phyloP scores from a whole-genome alignment of 2,888 invertebrate species.

The Urechis unicinctus region DNA sequence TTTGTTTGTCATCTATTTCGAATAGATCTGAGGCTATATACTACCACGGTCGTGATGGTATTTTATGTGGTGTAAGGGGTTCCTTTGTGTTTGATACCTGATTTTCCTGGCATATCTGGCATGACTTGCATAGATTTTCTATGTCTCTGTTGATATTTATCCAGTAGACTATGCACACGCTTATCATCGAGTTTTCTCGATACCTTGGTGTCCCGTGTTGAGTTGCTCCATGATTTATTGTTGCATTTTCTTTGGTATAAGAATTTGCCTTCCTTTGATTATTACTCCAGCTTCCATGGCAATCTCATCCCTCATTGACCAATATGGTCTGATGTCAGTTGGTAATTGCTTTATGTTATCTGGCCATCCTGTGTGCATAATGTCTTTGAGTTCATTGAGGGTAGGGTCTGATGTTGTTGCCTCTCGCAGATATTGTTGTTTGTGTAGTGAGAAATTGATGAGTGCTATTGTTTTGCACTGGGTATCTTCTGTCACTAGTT shows the following conservation, averaged over 20 bases:
- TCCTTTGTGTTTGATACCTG: conserved; percentile 5
- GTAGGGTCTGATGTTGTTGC: conserved; percentile 2
- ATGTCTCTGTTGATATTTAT: conserved; percentile 14
- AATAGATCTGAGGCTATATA: conserved; percentile 11
- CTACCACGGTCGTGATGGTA: conserved; percentile 10
- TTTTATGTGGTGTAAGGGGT: conserved; percentile 6
- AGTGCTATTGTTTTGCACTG: background rate
- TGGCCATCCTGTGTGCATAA: conserved; percentile 11
- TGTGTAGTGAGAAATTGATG: conserved; percentile 2
- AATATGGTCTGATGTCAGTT: conserved; percentile 8
- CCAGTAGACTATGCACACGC: conserved; percentile 11
- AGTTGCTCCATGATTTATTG: background rate
- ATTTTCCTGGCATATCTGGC: conserved; percentile 4
- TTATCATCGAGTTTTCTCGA: conserved; percentile 7
- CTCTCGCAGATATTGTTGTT: conserved; percentile 8
- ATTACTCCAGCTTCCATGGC: conserved; percentile 12
- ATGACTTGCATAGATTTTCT: background rate
- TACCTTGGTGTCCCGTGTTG: background rate
- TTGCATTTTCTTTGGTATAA: conserved; percentile 5
- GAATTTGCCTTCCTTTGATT: conserved; percentile 11
- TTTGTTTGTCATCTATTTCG: background rate
- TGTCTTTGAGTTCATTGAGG: conserved; percentile 6
- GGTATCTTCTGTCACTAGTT: too few species aligned
- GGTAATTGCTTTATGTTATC: conserved; percentile 7
- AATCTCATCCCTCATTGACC: conserved; percentile 12